These are phyloP conservation scores for Deilephila elpenor DNA, from an alignment of 2,888 invertebrate species.

Conservation along the genomic window DNA sequence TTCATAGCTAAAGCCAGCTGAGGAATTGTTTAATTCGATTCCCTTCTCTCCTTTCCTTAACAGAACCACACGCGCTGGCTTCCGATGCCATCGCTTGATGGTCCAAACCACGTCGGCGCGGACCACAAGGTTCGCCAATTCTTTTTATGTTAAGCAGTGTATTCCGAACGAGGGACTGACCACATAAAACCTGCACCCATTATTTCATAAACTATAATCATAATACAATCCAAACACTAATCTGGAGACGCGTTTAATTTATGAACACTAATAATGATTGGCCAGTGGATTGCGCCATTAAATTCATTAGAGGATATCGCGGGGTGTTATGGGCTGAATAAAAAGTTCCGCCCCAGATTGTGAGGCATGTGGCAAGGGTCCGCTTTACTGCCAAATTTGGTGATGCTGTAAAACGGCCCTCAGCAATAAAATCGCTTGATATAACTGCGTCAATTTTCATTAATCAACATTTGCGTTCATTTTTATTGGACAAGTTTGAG, in stretches of 20 bases:
- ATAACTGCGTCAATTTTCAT: slow-evolving; percentile 24
- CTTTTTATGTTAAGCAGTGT: no score
- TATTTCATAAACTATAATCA: slow-evolving; percentile 5
- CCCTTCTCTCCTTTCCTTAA: no score
- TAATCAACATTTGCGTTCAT: slow-evolving; percentile 25
- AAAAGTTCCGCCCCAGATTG: slow-evolving; percentile 51
- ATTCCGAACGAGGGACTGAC: no score
- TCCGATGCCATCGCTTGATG: no score
- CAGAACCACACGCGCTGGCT: no score
- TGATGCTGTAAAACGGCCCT: slow-evolving; percentile 29
- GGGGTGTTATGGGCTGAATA: slow-evolving; percentile 53
- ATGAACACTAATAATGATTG: slow-evolving; percentile 37
- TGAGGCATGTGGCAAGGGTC: slow-evolving; percentile 41
- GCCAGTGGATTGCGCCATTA: slow-evolving; percentile 44
- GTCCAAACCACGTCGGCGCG: no score
- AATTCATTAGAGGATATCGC: slow-evolving; percentile 51
- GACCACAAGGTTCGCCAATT: no score
- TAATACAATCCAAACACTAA: slow-evolving; percentile 5
- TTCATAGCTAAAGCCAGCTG: no score
- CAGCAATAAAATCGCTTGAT: slow-evolving; percentile 23
- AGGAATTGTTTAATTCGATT: no score
- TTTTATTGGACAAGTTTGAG: slow-evolving; percentile 25
- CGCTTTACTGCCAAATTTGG: slow-evolving; percentile 24
- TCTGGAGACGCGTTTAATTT: slow-evolving; percentile 28
- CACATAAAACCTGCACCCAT: not conserved